Evolutionary conservation across 2,888 invertebrate species (phyloP).

Genomic region (Aphrophora alni): DNA sequence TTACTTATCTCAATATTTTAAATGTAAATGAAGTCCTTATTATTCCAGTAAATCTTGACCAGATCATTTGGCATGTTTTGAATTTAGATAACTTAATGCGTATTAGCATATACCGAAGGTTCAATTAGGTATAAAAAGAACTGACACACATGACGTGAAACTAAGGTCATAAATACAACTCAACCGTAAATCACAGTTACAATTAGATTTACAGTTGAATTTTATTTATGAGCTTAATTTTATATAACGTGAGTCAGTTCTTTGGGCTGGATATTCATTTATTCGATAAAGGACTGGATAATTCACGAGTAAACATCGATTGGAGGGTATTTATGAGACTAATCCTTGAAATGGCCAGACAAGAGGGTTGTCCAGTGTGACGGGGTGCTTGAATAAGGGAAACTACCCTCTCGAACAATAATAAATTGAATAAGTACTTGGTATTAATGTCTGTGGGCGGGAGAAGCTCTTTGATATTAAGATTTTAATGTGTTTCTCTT

Average conservation of each 20-base stretch:
- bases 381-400: not conserved
- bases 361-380: not conserved
- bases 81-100: too few relatives aligned
- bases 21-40: too few relatives aligned
- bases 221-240: too few relatives aligned
- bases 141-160: too few relatives aligned
- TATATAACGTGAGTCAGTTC: too few relatives aligned
- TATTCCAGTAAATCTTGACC: too few relatives aligned
- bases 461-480: not conserved
- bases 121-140: too few relatives aligned
- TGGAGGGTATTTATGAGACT: not conserved
- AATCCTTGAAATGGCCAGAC: not conserved
- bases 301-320: not conserved
- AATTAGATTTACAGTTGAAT: too few relatives aligned
- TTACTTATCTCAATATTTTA: too few relatives aligned
- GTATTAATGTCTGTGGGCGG: not conserved
- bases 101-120: too few relatives aligned
- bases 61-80: too few relatives aligned
- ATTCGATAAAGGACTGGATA: not conserved
- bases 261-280: not conserved
- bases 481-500: not conserved
- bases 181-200: not conserved
- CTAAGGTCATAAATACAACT: not conserved
- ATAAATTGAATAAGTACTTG: not conserved
- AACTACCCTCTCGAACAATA: not conserved